Evolutionary conservation across 2,888 invertebrate genomes (phyloP), one percentile per base, ranked within the genome.

Genomic region (Bimastos eiseni): DNA sequence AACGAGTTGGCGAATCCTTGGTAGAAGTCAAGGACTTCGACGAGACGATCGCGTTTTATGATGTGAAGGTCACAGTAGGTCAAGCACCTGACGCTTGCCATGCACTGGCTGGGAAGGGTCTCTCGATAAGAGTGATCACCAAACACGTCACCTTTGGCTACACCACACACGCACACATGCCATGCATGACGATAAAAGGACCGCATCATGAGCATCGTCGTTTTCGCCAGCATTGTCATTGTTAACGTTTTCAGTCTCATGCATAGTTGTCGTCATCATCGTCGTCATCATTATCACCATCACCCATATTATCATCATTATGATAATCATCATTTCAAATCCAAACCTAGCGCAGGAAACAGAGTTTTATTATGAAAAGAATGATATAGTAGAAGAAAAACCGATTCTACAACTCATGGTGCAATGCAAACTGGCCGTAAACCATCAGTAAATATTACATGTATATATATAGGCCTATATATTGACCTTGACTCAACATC

Each of bases 1-100:
- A 99, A 99, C 94, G 99, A 99, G 96, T 99, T 99, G 93, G 99
- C 98, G 96, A 99, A 99, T 93, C 99, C 98, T 96, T 99, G 98
- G 96, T 99, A 99, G 96, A 99, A 99, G 96, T 98, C 98, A 93
- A 99, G 96, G 15, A 96, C 95, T 96, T 98, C 98, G 93, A 98
- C 96, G 93, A 99, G 96, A 94, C 98, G 97, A 95, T 98, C 98
- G 90, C 96, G 93, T 92, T 99, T 99, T 96, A 99, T 99, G 95
- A 98, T 98, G 96, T 99, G 99, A 95, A 99, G 96, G 96, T 99
- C 99, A 96, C 99, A 99, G 96, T 99, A 99, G 93, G 99, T 99
- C 94, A 99, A 96, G 93, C 99, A 99, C 93, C 99, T 97, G 93
- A 99, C 99, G 96, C 99, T 99, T 92, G 99, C 99, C 91, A 99